phyloP scores from a whole-genome alignment of 1,140 invertebrate genomes.

The Caenorhabditis latens region DNA sequence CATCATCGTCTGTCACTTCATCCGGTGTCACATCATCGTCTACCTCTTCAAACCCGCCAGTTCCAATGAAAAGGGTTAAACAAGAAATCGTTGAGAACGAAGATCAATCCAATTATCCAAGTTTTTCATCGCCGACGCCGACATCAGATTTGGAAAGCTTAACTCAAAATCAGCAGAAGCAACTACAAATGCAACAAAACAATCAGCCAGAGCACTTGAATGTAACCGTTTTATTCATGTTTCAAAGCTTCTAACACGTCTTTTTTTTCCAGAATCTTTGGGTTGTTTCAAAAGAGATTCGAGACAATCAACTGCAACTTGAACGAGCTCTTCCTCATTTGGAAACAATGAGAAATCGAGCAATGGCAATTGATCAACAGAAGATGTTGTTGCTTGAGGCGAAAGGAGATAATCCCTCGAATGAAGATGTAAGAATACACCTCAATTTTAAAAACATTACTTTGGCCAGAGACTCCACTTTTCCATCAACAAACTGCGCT shows the following conservation, averaged over 20 bases:
- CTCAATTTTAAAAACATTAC: background rate
- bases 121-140: background rate
- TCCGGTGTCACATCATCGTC: background rate
- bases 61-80: background rate
- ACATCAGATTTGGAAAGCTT: background rate
- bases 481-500: no score
- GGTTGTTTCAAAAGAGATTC: slow-evolving; percentile 34
- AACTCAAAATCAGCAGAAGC: background rate
- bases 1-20: background rate
- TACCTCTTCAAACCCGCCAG: background rate
- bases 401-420: background rate
- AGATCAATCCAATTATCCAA: background rate
- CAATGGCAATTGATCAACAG: slow-evolving; percentile 23
- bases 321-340: background rate
- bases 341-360: background rate
- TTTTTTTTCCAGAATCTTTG: slow-evolving; percentile 30
- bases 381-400: background rate
- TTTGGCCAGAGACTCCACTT: no score
- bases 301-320: slow-evolving; percentile 1
- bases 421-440: background rate
- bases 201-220: slow-evolving; percentile 10
- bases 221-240: background rate
- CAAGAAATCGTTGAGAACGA: background rate
- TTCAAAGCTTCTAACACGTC: background rate
- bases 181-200: background rate